Conservation (phyloP, 64 coral and sea anemone species). For the Pocillopora damicornis region DNA sequence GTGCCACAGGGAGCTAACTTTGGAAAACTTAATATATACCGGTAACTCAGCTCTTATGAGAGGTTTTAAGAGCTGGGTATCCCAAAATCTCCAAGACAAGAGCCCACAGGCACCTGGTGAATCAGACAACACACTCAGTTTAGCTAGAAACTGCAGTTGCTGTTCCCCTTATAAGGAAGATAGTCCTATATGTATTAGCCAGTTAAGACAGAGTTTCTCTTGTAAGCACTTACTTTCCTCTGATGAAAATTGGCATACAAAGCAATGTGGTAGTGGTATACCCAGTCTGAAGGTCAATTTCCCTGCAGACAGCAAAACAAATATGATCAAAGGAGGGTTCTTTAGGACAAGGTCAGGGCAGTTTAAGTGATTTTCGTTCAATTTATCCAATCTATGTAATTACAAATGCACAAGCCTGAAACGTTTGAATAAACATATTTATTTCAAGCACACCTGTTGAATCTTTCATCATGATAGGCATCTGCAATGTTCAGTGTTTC, state of each 20-base stretch:
- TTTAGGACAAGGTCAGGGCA: background rate
- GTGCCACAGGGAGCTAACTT: too few relatives aligned
- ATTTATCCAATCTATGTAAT: too few relatives aligned
- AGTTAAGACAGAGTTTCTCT: background rate
- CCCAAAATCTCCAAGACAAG: too few relatives aligned
- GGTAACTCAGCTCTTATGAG: too few relatives aligned
- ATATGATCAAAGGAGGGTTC: background rate
- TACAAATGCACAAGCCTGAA: too few relatives aligned
- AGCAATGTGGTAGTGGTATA: conserved; percentile 93
- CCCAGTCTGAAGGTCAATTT: conserved; percentile 97
- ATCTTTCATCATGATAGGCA: conserved; percentile 91
- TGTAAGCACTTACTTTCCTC: conserved; percentile 83
- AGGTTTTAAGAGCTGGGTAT: too few relatives aligned
- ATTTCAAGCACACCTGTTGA: conserved; percentile 69
- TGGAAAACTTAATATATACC: too few relatives aligned
- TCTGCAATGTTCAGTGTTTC: conserved; percentile 95
- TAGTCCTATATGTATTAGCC: background rate
- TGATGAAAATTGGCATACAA: conserved; percentile 99
- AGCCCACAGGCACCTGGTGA: too few relatives aligned
- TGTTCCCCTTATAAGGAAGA: background rate
- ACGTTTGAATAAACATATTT: background rate
- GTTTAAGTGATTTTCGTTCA: background rate
- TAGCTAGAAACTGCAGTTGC: too few relatives aligned
- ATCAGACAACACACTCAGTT: too few relatives aligned
- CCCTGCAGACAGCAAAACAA: conserved; percentile 35